Base-by-base conservation (phyloP, 2,113 vertebrate species). In the Ginglymostoma cirratum region DNA sequence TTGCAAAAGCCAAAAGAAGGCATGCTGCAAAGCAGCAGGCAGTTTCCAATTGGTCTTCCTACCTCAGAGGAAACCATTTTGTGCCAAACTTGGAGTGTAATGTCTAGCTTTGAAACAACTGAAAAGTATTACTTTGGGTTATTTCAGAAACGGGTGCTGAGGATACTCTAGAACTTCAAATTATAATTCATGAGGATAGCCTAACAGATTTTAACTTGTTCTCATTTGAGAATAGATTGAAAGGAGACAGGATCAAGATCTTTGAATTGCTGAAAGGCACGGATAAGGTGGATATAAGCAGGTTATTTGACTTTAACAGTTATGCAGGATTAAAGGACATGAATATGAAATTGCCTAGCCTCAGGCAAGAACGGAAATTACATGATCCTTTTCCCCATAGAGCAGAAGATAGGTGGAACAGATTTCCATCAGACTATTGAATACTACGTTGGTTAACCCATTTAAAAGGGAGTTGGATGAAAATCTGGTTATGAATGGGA, bases 281-380 rank as follows among this genome's bases (percentile, higher is more conserved):
- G 69, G 94, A 72, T 95, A 95, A 95, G 38, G 69, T 95, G 69
- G 94, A 70, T 95, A 95, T 76, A 95, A 76, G 94, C 67, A 95
- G 94, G 94, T 76, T 72, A 95, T 95, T 95, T 95, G 94, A 95
- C 94, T 72, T 95, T 48, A 70, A 95, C 94, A 52, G 67, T 48
- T 45, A 52, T 72, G 94, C 69, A 72, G 94, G 94, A 95, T 95
- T 72, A 95, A 69, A 95, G 94, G 94, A 95, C 94, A 72, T 76
- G 94, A 70, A 95, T 95, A 76, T 69, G 48, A 95, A 95, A 52
- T 95, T 95, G 42, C 67, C 94, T 24, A 48, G 94, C 94, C 94
- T 95, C 69, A 72, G 72, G 69, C 42, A 72, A 95, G 94, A 72
- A 27, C 45, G 70, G 94, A 95, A 95, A 95, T 95, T 95, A 72